Percentiles rank a stretch among this genome's conserved stretches.
These are phyloP conservation scores for Tenthredo mesomela DNA, from an alignment of 2,888 invertebrate species.

Conservation along the genomic window DNA sequence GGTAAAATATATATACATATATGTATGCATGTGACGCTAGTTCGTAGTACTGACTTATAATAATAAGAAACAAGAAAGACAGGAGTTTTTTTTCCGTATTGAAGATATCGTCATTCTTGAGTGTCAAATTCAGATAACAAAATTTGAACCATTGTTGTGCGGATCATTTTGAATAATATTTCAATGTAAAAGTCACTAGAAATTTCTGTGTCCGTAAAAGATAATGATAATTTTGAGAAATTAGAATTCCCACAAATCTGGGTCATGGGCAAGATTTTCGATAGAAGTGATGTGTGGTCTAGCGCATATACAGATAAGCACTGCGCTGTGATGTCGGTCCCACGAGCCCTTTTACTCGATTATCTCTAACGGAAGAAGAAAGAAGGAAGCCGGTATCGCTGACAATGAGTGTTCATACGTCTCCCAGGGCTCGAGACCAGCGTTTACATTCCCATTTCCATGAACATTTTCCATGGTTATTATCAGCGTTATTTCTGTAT, in stretches of 20 bases:
- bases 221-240: not conserved
- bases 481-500: not conserved
- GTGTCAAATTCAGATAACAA: not conserved
- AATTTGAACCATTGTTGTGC: not conserved
- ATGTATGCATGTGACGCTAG: not conserved
- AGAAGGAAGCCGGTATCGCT: conserved; percentile 60
- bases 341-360: conserved; percentile 34
- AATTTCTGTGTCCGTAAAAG: not conserved
- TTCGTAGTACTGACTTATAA: not conserved
- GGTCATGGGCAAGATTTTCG: conserved; percentile 38
- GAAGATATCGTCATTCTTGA: not conserved
- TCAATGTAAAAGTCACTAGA: not conserved
- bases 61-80: not conserved
- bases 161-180: not conserved
- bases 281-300: conserved; percentile 31
- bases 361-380: conserved; percentile 59
- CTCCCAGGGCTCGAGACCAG: conserved; percentile 6
- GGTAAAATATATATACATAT: conserved; percentile 14
- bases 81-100: not conserved
- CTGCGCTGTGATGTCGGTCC: conserved; percentile 29
- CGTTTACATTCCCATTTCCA: not conserved
- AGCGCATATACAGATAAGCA: not conserved
- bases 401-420: conserved; percentile 19
- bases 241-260: conserved; percentile 6
- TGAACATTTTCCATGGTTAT: not conserved